phyloP scores from a whole-genome alignment of 2,113 vertebrate species.

The Penelope pileata region DNA sequence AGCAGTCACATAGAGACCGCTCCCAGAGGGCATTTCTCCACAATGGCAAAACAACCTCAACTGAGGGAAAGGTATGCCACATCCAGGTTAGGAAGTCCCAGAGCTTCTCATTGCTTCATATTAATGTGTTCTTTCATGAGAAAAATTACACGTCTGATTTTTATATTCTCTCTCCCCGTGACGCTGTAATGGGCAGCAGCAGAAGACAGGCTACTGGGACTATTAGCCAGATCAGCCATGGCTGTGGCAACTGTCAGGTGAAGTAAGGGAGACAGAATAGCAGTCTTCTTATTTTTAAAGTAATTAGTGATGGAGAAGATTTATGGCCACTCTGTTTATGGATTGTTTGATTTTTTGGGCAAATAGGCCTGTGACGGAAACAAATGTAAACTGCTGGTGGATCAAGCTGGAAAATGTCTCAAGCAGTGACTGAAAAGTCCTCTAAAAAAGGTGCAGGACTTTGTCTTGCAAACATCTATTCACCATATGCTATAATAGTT shows the following conservation, averaged over 20 bases:
- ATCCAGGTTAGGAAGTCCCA: background rate
- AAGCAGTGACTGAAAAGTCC: background rate
- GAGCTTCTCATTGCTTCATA: background rate
- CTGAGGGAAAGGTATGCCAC: background rate
- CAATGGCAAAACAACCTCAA: background rate
- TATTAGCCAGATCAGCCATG: background rate
- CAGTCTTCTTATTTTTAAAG: background rate
- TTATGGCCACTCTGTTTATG: background rate
- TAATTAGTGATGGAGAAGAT: conserved; percentile 26
- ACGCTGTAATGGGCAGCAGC: background rate
- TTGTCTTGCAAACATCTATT: background rate
- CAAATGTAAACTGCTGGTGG: background rate
- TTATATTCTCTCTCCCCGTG: background rate
- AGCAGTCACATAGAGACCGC: background rate
- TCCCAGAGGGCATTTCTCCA: background rate
- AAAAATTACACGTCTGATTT: background rate
- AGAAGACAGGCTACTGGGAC: background rate
- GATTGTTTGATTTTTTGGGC: background rate
- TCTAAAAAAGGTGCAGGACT: background rate
- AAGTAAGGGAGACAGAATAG: background rate
- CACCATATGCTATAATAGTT: background rate
- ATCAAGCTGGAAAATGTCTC: background rate
- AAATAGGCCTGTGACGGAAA: conserved; percentile 4
- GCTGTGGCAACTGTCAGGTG: background rate
- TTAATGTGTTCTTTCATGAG: background rate